Evolutionary conservation across 2,113 vertebrate species (phyloP), one percentile per base, ranked within the genome.

Genomic region (Pachyramphus minor): DNA sequence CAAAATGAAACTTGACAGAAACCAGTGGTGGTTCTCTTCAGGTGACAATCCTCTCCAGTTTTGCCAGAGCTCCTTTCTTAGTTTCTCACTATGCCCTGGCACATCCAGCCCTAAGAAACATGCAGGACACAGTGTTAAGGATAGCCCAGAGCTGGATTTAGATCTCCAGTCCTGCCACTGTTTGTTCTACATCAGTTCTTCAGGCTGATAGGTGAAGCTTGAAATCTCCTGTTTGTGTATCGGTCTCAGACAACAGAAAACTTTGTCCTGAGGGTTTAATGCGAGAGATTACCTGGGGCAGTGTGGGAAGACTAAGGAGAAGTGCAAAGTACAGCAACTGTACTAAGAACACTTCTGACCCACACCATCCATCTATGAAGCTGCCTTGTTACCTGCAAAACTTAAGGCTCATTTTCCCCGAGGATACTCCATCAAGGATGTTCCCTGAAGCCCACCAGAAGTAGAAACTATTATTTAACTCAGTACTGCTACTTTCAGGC

Each of bases 291-390:
- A 9, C 6, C 19, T 22, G 47, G 2, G 6, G 3, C 2, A 12
- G 5, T 3, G 1, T 6, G 16, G 6, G 2, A 53, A n/a, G 5
- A 27, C 1, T 92, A 12, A 3, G 9, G 22, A 49, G 27, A 66
- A 53, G 12, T 25, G 12, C 0, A 0, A 25, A 33, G 52, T 75
- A 50, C 11, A 39, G 39, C 14, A 72, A 13, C 24, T 16, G 4
- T 55, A 14, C 31, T 67, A 14, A 35, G 55, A 59, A 55, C 23
- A 17, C 1, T 82, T 71, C 47, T 60, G 72, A 75, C 9, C 19
- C 14, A 35, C 35, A 39, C 17, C 9, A 71, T 8, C 33, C 23
- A 1, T 28, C 58, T 82, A 2, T 1, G 1, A 63, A 89, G 27
- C 16, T 59, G 47, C 18, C 13, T 37, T 25, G 21, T 11, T 35